Conservation (phyloP, 2,113 vertebrate genomes). For the Pterocles orientalis region DNA sequence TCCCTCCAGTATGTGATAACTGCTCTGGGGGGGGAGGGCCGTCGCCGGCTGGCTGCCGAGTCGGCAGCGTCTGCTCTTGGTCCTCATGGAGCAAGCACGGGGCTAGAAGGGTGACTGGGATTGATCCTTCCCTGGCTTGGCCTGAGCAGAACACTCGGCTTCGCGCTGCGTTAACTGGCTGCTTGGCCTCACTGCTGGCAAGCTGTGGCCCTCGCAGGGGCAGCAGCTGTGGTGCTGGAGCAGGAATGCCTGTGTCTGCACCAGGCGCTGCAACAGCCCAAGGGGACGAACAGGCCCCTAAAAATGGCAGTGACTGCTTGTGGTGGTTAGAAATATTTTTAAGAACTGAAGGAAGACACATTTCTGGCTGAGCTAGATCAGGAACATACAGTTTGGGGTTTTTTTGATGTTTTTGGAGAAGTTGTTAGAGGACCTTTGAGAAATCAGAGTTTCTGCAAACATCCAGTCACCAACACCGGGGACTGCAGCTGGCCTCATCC, state of each 20-base stretch:
- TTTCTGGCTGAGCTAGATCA: not conserved
- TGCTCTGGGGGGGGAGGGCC: rapidly evolving
- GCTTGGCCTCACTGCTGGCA: not conserved
- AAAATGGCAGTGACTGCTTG: rapidly evolving
- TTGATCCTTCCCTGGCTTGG: rapidly evolving
- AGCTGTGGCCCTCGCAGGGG: rapidly evolving
- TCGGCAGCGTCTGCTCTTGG: rapidly evolving
- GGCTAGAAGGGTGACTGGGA: too few species aligned
- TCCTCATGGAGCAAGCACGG: rapidly evolving
- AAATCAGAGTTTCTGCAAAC: not conserved
- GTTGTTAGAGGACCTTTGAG: too few species aligned
- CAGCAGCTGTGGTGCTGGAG: not conserved
- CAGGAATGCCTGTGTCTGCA: not conserved
- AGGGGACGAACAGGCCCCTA: too few species aligned
- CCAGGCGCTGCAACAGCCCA: rapidly evolving
- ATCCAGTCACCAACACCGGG: rapidly evolving
- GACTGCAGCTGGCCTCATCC: rapidly evolving
- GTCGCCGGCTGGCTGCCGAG: rapidly evolving
- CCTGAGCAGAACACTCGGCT: too few species aligned
- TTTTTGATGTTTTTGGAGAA: not conserved
- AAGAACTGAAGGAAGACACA: not conserved
- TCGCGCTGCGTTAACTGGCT: rapidly evolving
- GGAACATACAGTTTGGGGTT: not conserved
- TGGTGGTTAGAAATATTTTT: not conserved
- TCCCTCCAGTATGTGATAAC: rapidly evolving